phyloP scores from a whole-genome alignment of 1,140 invertebrate species.

The Popillia japonica region DNA sequence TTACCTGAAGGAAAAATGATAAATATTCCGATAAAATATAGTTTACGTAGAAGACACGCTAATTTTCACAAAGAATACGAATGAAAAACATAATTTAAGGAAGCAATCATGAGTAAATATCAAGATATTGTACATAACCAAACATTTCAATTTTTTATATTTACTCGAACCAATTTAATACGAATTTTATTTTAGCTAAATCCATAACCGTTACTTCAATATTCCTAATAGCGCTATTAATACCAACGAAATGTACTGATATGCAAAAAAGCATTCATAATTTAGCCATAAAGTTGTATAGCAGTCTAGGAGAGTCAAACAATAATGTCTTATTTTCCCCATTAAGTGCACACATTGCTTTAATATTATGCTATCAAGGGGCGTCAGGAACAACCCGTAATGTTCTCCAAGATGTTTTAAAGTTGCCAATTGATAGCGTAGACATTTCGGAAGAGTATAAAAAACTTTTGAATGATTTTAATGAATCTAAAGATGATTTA shows the following conservation, averaged over 20 bases:
- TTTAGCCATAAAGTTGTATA: not conserved
- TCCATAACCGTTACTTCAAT: not conserved
- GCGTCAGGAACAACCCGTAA: conserved; percentile 65
- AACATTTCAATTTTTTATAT: not conserved
- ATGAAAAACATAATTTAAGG: not conserved
- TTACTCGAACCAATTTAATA: not conserved
- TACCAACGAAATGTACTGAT: not conserved
- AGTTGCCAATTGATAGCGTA: conserved; percentile 32
- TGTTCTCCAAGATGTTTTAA: conserved; percentile 60
- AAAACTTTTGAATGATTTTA: not conserved
- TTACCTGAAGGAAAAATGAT: no score
- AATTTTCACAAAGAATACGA: no score
- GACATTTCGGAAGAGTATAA: not conserved
- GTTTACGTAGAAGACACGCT: no score
- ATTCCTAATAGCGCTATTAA: not conserved
- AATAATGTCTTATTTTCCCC: conserved; percentile 62
- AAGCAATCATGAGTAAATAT: not conserved
- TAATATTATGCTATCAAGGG: conserved; percentile 63
- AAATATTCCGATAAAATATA: no score
- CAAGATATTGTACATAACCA: not conserved
- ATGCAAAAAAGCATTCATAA: not conserved
- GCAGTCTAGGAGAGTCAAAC: not conserved
- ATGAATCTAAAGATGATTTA: not conserved
- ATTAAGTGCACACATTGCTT: conserved; percentile 60
- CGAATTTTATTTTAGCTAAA: not conserved